Evolutionary conservation across 2,113 vertebrate genomes (phyloP), one percentile per base, ranked within the genome.

Genomic region (Hypomesus transpacificus): DNA sequence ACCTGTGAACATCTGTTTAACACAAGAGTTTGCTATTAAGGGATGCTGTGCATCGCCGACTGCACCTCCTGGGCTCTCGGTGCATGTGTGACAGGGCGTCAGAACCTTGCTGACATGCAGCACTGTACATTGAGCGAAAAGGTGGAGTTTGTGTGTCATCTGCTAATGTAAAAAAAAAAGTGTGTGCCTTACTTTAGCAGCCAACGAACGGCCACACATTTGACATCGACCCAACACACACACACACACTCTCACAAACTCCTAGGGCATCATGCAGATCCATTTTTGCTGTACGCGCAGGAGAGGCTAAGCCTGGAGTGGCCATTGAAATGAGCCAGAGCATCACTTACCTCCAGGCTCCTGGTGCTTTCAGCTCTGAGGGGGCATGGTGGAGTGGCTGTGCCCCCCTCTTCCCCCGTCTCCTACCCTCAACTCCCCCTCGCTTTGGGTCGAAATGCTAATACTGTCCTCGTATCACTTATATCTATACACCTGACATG

Each of bases 221-320:
- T 63, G 61, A 63, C 61, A 63, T 62, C 17, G 60, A 16, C 17
- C n/a, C n/a, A n/a, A 11, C 14, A 34, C 64, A 20, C 22, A 61
- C 34, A 68, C 72, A 60, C 39, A 13, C 34, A 61, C 88, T 91
- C 90, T 88, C 79, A 14, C 90, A 72, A 86, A 91, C 92, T 94
- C 90, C 90, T 90, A 92, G 61, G 61, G 8, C 90, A 87, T 90
- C 91, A 92, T 92, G 88, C 88, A 87, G 84, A 92, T 91, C 90
- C 90, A 89, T 62, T 62, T 62, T 60, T 57, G 14, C 57, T 53
- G 72, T 20, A 22, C 53, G 18, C 59, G 64, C 28, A 26, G 28
- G 50, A 54, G 66, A 74, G 66, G 26, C 57, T 11, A 58, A 28
- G 24, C 53, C 46, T 62, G 52, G 52, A 74, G 72, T 68, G 72